phyloP scores from a whole-genome alignment of 2,797 vertebrate genomes.

The Lagocephalus sceleratus region DNA sequence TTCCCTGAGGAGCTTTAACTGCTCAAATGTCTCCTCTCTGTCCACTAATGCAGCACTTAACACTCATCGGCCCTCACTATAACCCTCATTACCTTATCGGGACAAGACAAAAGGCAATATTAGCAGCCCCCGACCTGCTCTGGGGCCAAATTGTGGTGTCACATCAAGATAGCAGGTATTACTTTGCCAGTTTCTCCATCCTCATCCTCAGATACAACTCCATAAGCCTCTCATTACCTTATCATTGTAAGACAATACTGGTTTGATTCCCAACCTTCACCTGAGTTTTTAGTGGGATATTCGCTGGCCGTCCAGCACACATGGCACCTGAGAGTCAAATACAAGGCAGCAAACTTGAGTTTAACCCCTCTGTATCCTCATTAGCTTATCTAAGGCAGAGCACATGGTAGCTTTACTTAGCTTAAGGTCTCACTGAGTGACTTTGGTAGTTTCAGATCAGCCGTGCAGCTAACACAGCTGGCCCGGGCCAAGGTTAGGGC shows the following conservation, averaged over 20 bases:
- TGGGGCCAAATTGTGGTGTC: conserved; percentile 53
- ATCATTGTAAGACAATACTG: conserved; percentile 68
- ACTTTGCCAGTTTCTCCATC: conserved; percentile 33
- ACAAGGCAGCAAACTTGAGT: conserved; percentile 39
- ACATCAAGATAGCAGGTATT: conserved; percentile 58
- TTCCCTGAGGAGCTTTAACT: conserved; percentile 29
- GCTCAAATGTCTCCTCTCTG: conserved; percentile 30
- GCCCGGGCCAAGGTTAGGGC: conserved; percentile 65
- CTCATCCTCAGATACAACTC: conserved; percentile 50
- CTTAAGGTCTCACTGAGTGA: conserved; percentile 57
- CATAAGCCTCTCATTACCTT: conserved; percentile 61
- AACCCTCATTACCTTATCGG: conserved; percentile 73
- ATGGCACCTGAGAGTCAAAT: conserved; percentile 36
- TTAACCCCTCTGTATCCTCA: conserved; percentile 56
- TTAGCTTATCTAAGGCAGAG: conserved; percentile 67
- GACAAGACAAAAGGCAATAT: conserved; percentile 73
- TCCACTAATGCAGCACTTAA: conserved; percentile 63
- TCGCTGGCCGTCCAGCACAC: conserved; percentile 60
- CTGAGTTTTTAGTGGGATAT: conserved; percentile 47
- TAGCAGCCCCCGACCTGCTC: conserved; percentile 42
- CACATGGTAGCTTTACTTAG: conserved; percentile 52
- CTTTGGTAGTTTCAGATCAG: conserved; percentile 68
- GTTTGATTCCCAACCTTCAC: conserved; percentile 30
- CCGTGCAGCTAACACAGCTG: conserved; percentile 46
- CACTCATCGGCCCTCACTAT: conserved; percentile 50